These are phyloP conservation scores for Ormyrus nitidulus DNA, from an alignment of 2,888 invertebrate species.

Conservation along the genomic window DNA sequence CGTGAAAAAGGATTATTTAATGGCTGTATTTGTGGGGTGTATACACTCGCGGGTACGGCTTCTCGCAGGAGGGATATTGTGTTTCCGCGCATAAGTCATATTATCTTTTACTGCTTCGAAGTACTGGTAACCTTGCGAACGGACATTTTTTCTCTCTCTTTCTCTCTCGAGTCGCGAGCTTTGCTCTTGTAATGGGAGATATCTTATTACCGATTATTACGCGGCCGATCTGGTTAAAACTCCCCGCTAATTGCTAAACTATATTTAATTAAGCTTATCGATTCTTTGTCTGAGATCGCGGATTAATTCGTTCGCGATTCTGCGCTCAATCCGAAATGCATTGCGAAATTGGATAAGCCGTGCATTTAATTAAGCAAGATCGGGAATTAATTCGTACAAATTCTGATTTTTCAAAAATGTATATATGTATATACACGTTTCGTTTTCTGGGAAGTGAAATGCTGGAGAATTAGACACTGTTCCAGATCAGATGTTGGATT, in stretches of 20 bases:
- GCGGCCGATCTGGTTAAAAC: constrained; percentile 10
- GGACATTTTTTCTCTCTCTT: neutral
- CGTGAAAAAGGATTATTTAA: constrained; percentile 34
- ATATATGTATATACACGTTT: no score
- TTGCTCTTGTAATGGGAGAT: constrained; percentile 13
- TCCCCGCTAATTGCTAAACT: constrained; percentile 10
- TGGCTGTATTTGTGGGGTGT: neutral
- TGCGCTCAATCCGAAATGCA: no score
- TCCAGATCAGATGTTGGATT: no score
- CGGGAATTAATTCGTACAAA: no score
- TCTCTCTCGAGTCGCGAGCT: neutral
- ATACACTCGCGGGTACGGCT: constrained; percentile 4
- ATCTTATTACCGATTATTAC: constrained; percentile 15
- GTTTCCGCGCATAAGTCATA: constrained; percentile 30
- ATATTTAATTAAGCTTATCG: constrained; percentile 10
- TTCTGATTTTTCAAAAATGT: no score
- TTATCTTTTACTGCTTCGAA: neutral
- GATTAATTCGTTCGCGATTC: no score
- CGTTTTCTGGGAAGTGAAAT: no score
- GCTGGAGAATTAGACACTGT: no score
- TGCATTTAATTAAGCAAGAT: no score
- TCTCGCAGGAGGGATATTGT: constrained; percentile 22
- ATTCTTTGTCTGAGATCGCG: neutral
- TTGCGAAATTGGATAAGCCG: no score
- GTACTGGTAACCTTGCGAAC: constrained; percentile 23